A percentile compares a stretch with the other conserved stretches of the same genome.
These are phyloP conservation scores for Chrysodeixis includens DNA, from an alignment of 2,888 invertebrate genomes.

Conservation along the genomic window DNA sequence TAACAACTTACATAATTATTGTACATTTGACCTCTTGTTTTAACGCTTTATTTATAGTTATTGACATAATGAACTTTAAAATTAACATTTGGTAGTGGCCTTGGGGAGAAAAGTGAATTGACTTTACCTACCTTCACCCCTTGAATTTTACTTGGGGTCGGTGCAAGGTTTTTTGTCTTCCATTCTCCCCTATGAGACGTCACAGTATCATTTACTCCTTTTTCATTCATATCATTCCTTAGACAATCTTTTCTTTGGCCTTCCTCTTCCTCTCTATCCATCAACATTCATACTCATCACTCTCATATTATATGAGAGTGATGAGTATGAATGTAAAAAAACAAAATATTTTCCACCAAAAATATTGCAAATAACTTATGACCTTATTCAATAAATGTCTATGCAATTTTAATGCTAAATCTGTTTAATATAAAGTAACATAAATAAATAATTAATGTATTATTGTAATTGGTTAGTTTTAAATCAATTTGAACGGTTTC, in stretches of 20 bases:
- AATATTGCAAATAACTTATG: conserved; percentile 12
- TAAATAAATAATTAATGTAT: conserved; percentile 45
- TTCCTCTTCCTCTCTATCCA: no score
- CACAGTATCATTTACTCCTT: no score
- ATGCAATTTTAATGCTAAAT: conserved; percentile 18
- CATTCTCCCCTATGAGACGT: no score
- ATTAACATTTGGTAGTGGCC: background rate
- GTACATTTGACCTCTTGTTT: conserved; percentile 13
- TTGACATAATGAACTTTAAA: background rate
- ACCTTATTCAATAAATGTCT: conserved; percentile 5
- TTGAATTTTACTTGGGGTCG: no score
- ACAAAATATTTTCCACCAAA: background rate
- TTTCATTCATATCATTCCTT: no score
- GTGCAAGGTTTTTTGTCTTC: no score
- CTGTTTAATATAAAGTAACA: conserved; percentile 27
- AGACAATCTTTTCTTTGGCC: no score
- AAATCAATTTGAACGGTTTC: conserved; percentile 78
- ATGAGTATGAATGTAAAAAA: no score
- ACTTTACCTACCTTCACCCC: no score
- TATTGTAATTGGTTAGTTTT: conserved; percentile 62
- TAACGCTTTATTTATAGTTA: conserved; percentile 2
- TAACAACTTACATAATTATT: conserved; percentile 9
- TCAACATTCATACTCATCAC: no score
- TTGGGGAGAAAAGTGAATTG: no score
- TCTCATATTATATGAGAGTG: no score